Evolutionary conservation across 1,140 invertebrate genomes (phyloP).

Genomic region (Luehdorfia chinensis): DNA sequence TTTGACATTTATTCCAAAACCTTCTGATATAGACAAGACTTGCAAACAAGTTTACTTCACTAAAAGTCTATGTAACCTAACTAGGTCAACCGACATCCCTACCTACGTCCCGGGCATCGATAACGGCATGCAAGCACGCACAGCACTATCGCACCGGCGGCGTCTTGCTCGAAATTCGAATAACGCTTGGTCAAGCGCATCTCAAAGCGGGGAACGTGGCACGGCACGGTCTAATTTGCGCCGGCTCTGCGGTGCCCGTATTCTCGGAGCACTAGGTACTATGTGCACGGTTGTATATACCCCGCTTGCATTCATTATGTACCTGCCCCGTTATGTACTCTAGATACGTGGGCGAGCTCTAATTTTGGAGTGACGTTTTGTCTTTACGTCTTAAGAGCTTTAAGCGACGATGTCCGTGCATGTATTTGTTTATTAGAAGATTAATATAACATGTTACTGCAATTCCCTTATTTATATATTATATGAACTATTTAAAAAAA

Average conservation of each 20-base stretch:
- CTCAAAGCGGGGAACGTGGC: conserved; percentile 61
- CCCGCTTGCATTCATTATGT: conserved; percentile 13
- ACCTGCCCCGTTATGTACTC: conserved; percentile 7
- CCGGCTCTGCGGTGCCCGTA: conserved; percentile 36
- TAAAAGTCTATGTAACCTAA: too few relatives aligned
- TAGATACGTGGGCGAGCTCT: conserved; percentile 6
- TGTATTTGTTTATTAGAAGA: too few relatives aligned
- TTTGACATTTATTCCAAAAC: too few relatives aligned
- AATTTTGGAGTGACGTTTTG: conserved; percentile 15
- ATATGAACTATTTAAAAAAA: too few relatives aligned
- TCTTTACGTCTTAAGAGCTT: conserved; percentile 12
- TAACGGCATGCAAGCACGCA: conserved; percentile 12
- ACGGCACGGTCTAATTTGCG: conserved; percentile 58
- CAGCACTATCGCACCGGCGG: conserved; percentile 39
- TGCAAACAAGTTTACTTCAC: too few relatives aligned
- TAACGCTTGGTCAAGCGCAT: conserved; percentile 70
- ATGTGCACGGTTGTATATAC: conserved; percentile 12
- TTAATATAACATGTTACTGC: too few relatives aligned
- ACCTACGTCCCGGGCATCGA: not conserved
- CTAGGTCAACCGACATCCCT: not conserved
- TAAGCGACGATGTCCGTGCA: not conserved
- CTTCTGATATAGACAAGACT: too few relatives aligned
- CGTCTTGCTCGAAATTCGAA: conserved; percentile 65
- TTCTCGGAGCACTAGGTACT: conserved; percentile 30
- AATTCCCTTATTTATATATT: too few relatives aligned